phyloP scores from a whole-genome alignment of 2,113 vertebrate species.

The Saiga tatarica region DNA sequence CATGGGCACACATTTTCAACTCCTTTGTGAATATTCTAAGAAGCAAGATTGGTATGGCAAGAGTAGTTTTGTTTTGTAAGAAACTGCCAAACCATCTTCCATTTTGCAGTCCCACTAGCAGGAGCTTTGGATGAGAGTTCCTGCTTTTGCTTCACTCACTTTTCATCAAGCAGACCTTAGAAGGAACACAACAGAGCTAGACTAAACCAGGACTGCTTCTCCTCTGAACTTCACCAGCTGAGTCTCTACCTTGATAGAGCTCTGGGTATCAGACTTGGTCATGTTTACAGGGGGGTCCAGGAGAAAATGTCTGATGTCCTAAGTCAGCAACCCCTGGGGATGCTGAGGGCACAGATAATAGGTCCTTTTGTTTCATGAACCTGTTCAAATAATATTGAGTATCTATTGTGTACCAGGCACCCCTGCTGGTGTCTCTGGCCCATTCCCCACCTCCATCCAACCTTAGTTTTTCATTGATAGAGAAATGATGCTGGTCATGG shows the following conservation, averaged over 20 bases:
- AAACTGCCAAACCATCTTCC: neutral
- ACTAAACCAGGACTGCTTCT: neutral
- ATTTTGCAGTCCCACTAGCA: neutral
- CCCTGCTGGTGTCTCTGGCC: too few relatives aligned
- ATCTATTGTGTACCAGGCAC: neutral
- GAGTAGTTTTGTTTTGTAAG: neutral
- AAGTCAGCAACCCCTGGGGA: neutral
- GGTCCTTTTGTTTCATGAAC: neutral
- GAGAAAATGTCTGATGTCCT: neutral
- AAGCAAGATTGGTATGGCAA: accelerated
- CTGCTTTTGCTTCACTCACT: neutral
- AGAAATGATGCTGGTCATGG: too few relatives aligned
- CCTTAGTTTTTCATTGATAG: neutral
- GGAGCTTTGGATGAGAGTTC: neutral
- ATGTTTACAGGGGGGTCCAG: neutral
- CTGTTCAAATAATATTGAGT: neutral
- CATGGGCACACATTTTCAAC: neutral
- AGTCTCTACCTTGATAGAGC: neutral
- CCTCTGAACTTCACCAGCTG: neutral
- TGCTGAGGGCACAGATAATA: too few relatives aligned
- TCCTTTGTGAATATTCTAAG: neutral
- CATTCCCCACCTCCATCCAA: neutral
- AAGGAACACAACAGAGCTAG: neutral
- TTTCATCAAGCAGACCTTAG: neutral
- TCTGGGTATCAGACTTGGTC: neutral